Conservation (phyloP, 2,113 vertebrate species). For the Tragelaphus buxtoni region DNA sequence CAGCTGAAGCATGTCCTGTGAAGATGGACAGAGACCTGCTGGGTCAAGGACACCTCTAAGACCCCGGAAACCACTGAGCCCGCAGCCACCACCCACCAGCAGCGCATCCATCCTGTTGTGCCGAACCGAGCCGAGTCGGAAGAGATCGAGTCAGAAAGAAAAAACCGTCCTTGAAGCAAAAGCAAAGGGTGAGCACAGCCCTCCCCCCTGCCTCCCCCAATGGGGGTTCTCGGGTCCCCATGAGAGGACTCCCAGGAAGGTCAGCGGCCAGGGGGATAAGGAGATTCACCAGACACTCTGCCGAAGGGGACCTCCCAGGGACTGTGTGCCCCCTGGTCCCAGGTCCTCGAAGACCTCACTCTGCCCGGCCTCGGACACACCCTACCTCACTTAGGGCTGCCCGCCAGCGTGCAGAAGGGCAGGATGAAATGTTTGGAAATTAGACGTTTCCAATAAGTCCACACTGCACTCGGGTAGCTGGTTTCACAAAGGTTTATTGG, state of each 20-base stretch:
- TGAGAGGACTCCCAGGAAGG: neutral
- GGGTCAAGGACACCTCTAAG: neutral
- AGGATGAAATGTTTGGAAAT: neutral
- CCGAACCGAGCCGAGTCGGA: neutral
- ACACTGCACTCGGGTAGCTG: neutral
- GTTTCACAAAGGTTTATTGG: slow-evolving; percentile 32
- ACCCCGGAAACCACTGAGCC: neutral
- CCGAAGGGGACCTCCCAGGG: neutral
- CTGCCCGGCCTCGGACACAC: rapidly evolving
- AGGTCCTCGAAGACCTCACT: neutral
- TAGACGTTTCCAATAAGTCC: neutral
- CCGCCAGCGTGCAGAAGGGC: neutral
- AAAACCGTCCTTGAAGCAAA: neutral
- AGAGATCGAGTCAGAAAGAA: neutral
- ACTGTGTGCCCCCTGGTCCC: rapidly evolving
- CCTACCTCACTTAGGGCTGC: neutral
- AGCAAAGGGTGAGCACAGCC: too few species aligned
- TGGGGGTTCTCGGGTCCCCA: rapidly evolving
- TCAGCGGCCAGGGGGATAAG: neutral
- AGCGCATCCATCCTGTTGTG: neutral
- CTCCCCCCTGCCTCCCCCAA: neutral
- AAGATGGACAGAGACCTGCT: neutral
- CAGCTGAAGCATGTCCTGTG: neutral
- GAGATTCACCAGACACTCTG: rapidly evolving
- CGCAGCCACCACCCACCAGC: neutral